Evolutionary conservation across 2,797 vertebrate species (phyloP).

Genomic region (Rhinella marina): DNA sequence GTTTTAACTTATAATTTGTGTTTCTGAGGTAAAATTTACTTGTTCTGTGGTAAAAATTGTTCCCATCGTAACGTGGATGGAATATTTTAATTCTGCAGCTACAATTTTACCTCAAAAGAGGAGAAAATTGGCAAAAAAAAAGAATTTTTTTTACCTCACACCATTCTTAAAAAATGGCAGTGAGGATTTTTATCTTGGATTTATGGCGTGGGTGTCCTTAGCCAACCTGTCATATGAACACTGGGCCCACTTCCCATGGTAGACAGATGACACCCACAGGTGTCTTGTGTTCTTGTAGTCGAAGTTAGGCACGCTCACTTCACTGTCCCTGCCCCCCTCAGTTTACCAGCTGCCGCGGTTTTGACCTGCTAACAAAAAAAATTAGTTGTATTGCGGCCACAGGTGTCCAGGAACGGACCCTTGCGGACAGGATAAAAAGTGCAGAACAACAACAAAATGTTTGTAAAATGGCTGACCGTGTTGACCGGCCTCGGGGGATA

Average conservation of each 20-base stretch:
- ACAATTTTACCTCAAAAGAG: too few relatives aligned
- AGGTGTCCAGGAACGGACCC: background rate
- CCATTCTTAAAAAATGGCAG: background rate
- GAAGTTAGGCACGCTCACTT: background rate
- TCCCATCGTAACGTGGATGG: background rate
- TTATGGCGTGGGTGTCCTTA: background rate
- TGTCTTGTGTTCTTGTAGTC: slow-evolving; percentile 9
- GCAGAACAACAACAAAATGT: background rate
- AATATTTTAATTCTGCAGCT: too few relatives aligned
- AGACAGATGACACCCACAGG: slow-evolving; percentile 36
- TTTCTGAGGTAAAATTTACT: background rate
- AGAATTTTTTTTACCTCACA: background rate
- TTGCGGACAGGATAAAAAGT: background rate
- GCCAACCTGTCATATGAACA: slow-evolving; percentile 9
- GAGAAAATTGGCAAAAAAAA: too few relatives aligned
- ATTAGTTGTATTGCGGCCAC: background rate
- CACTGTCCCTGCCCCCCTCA: background rate
- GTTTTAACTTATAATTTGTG: background rate
- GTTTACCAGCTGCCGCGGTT: slow-evolving; percentile 5
- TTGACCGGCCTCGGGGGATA: background rate
- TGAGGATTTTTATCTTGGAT: background rate
- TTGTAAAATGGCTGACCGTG: background rate
- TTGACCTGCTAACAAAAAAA: background rate
- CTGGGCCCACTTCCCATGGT: background rate
- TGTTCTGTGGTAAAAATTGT: background rate